These are phyloP conservation scores for Megaptera novaeangliae DNA, from an alignment of 2,113 vertebrate species.

Conservation along the genomic window DNA sequence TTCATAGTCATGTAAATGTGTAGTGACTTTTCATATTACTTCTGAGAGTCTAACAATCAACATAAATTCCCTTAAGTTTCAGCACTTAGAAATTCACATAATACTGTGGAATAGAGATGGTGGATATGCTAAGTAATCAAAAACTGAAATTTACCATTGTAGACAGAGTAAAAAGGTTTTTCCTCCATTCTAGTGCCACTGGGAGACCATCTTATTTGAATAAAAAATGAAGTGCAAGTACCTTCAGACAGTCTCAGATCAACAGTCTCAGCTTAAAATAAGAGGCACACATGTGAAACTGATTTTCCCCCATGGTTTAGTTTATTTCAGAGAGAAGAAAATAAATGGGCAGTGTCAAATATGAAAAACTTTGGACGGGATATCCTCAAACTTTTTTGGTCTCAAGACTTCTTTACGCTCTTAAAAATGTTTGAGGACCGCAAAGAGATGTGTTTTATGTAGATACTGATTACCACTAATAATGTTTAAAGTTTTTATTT, in stretches of 20 bases:
- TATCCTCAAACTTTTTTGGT: not conserved
- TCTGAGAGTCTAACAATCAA: conserved; percentile 37
- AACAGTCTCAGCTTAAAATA: not conserved
- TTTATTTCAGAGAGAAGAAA: conserved; percentile 21
- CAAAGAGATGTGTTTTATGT: not conserved
- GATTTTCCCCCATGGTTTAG: not conserved
- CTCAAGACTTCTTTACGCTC: not conserved
- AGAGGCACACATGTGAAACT: not conserved
- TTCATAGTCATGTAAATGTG: conserved; percentile 57
- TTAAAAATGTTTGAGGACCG: conserved; percentile 14
- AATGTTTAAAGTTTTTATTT: not conserved
- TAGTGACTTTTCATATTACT: conserved; percentile 54
- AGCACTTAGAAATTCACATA: conserved; percentile 34
- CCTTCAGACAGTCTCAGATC: not conserved
- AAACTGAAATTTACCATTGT: conserved; percentile 29
- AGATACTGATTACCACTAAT: not conserved
- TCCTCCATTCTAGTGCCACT: not conserved
- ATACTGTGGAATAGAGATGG: conserved; percentile 21
- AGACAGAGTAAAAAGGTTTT: not conserved
- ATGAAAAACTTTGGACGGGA: not conserved
- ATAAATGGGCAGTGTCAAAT: not conserved
- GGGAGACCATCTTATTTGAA: conserved; percentile 40
- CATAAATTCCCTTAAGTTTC: conserved; percentile 45
- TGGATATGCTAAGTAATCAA: conserved; percentile 21
- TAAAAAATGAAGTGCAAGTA: not conserved